Evolutionary conservation across 2,888 invertebrate species (phyloP), one percentile per base, ranked within the genome.

Genomic region (Tipula unca): DNA sequence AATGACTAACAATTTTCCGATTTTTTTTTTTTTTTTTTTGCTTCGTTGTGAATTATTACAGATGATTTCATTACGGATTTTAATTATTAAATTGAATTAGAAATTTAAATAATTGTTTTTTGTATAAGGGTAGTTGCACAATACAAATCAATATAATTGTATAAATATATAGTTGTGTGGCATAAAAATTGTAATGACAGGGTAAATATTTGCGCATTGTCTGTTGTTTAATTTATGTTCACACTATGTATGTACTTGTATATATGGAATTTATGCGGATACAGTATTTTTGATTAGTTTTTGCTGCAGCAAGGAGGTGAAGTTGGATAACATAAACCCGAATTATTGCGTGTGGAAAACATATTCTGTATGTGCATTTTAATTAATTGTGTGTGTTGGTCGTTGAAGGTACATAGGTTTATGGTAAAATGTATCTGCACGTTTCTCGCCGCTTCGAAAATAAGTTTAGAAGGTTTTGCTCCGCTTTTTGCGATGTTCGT

Each of bases 21-120:
- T 32, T 32, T 32, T 32, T 48, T 17, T n/a, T 17, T 48, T 17
- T 39, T 10, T 39, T 39, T 69, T 20, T 69, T 69, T 25, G 20
- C 8, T 69, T 25, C 25, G 69, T 69, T 69, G 69, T 69, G 69
- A 69, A 69, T 69, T 69, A 69, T 69, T 69, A 69, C 69, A 69
- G 69, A 69, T 69, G 69, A 69, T 69, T 69, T 69, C 69, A 69
- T 69, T 69, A 69, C 10, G 69, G 69, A 69, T 69, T 69, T 69
- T 69, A 69, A 69, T 69, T 69, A 69, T 69, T 69, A 69, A 69
- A 69, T 69, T 69, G 20, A 20, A 25, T 69, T 69, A 69, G 20
- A 25, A 25, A 25, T 69, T 69, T 25, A 69, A 69, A 69, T 42
- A 4, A 42, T n/a, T 48, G 3, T 69, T 17, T 54, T 17, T 69